phyloP scores from a whole-genome alignment of 1,140 invertebrate species.

The Metopolophium dirhodum region DNA sequence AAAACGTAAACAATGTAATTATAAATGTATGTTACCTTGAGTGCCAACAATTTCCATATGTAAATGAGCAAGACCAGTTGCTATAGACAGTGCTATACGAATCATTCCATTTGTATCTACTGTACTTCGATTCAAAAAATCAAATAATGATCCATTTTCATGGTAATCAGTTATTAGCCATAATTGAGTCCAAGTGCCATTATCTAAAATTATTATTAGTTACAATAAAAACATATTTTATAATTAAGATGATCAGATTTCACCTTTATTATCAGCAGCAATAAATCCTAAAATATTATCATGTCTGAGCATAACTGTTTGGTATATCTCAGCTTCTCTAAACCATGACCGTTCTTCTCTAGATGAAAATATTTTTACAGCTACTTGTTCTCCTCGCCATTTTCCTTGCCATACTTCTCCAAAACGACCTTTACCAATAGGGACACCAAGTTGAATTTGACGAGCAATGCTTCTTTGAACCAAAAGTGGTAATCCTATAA shows the following conservation, averaged over 20 bases:
- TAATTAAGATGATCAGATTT: constrained; percentile 63
- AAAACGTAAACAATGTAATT: not conserved
- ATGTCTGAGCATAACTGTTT: constrained; percentile 82
- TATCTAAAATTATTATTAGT: constrained; percentile 59
- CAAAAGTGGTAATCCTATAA: constrained; percentile 75
- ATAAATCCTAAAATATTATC: constrained; percentile 93
- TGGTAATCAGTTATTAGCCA: constrained; percentile 94
- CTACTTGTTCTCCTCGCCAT: constrained; percentile 87
- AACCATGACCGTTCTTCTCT: constrained; percentile 88
- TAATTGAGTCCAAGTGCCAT: constrained; percentile 78
- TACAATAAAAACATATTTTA: not conserved
- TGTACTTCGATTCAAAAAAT: constrained; percentile 82
- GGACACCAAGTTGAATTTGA: constrained; percentile 76
- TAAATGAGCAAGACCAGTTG: constrained; percentile 88
- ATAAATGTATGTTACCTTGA: constrained; percentile 65
- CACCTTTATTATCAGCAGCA: constrained; percentile 74
- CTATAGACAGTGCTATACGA: constrained; percentile 80
- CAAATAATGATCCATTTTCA: constrained; percentile 90
- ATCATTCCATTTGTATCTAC: constrained; percentile 82
- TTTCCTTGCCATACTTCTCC: constrained; percentile 88
- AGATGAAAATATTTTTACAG: constrained; percentile 91
- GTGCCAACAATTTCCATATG: constrained; percentile 95
- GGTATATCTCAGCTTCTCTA: constrained; percentile 90
- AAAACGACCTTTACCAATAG: constrained; percentile 85
- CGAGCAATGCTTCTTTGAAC: constrained; percentile 82